Conservation (phyloP, 2,113 vertebrate genomes). For the Tringa solitaria region DNA sequence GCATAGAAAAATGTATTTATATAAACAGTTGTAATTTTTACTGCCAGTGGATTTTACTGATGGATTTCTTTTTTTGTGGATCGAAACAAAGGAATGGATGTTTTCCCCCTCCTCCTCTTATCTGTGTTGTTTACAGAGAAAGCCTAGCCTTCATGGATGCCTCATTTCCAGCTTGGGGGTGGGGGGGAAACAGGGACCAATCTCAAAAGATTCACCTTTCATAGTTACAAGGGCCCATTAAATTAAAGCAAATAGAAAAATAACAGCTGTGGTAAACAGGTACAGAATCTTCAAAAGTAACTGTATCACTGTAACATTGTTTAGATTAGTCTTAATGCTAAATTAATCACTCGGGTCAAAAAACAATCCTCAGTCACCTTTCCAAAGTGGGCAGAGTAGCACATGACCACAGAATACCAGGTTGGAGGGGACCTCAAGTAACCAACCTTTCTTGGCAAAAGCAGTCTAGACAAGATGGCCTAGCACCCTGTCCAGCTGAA, state of each 20-base stretch:
- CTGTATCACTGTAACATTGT: not conserved
- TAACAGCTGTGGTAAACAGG: not conserved
- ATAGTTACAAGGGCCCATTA: accelerated
- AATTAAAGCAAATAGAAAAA: not conserved
- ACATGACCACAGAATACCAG: not conserved
- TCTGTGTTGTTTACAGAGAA: not conserved
- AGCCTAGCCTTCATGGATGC: not conserved
- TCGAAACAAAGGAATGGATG: no score
- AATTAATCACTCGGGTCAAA: not conserved
- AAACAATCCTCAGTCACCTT: not conserved
- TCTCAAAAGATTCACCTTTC: not conserved
- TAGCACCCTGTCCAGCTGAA: not conserved
- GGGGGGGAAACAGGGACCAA: not conserved
- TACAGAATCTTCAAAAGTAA: not conserved
- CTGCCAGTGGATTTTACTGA: no score
- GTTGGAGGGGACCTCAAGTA: not conserved
- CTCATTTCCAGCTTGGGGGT: not conserved
- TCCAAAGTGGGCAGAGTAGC: not conserved
- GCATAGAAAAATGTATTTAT: not conserved
- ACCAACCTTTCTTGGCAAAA: not conserved
- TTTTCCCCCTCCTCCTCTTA: not conserved
- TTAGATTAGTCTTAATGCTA: not conserved
- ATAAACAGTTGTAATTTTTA: no score
- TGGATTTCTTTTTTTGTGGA: no score
- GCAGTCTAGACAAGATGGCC: not conserved